Evolutionary conservation across 2,888 invertebrate species (phyloP), one percentile per base, ranked within the genome.

Genomic region (Tipula unca): DNA sequence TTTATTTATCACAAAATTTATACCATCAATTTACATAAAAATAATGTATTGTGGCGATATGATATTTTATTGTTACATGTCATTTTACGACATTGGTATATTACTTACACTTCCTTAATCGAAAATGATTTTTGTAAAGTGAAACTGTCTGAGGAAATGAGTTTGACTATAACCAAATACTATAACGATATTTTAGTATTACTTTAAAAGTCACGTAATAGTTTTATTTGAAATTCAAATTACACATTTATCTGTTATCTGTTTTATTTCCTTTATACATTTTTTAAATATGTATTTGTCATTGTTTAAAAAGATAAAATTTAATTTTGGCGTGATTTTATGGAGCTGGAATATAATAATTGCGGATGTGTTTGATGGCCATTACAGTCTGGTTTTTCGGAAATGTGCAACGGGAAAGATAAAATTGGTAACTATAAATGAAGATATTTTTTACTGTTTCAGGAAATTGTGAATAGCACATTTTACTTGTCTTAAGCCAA

Each of bases 401-500:
- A 69, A 48, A 48, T 48, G n/a, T 69, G 13, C 13, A 69, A 69
- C 69, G 69, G 25, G 20, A 69, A 69, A 69, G 69, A 48, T 17
- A 48, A 48, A 17, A 5, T 32, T 54, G 48, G 8, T 25, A 69
- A 69, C 48, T 48, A 48, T 17, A 17, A 1, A 32, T 32, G 17
- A 17, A 20, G 48, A 54, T 17, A 25, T 25, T 69, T 69, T 20
- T 69, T 69, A 69, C 3, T 69, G 25, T 69, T 17, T 25, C 25
- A 25, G 69, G 69, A 69, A 25, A 25, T 69, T 10, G 86, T 84
- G 20, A 87, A 85, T 85, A 88, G 85, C 1, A 85, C 86, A 84
- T 88, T 87, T 69, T 17, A 2, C 13, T 39, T 39, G 13, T 10
- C 13, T 39, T 39, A 39, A 39, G 39, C 39, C 32, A 32, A 32